Percentiles rank a stretch among this genome's conserved stretches.
phyloP scores from a whole-genome alignment of 1,140 invertebrate species.

The Hyles euphorbiae region DNA sequence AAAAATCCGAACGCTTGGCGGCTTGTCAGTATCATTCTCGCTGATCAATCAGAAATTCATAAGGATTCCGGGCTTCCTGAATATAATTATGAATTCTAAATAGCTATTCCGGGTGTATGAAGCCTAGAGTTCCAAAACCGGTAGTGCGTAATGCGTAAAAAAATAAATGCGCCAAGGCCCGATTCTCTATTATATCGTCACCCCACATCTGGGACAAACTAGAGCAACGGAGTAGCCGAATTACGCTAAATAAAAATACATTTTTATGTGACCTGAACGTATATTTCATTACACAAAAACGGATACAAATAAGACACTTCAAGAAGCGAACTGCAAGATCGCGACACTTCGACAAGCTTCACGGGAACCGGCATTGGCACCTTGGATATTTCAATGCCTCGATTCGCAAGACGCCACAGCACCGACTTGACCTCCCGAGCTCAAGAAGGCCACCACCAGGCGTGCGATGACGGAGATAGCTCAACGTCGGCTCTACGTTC shows the following conservation, averaged over 20 bases:
- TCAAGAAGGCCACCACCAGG: conserved; percentile 6
- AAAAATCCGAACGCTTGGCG: too few species aligned
- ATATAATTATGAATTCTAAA: too few species aligned
- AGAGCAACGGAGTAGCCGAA: neutral
- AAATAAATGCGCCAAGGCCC: too few species aligned
- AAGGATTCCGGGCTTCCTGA: too few species aligned
- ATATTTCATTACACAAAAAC: conserved; percentile 20
- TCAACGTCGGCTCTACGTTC: conserved; percentile 15
- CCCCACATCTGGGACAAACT: too few species aligned
- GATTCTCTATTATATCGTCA: too few species aligned
- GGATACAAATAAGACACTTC: conserved; percentile 19
- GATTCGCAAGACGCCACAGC: conserved; percentile 1
- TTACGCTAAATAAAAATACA: neutral
- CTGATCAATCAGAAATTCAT: too few species aligned
- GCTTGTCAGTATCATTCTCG: too few species aligned
- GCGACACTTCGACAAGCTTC: conserved; percentile 9
- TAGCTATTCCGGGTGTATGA: too few species aligned
- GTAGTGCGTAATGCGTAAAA: too few species aligned
- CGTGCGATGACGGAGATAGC: conserved; percentile 8
- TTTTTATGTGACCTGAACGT: conserved; percentile 24
- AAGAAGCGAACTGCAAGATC: conserved; percentile 13
- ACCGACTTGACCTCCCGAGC: conserved; percentile 9
- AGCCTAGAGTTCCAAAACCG: too few species aligned
- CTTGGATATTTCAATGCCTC: neutral
- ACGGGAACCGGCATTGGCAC: neutral